Base-by-base conservation (phyloP, 2,113 vertebrate genomes). In the Macheiramphus alcinus region DNA sequence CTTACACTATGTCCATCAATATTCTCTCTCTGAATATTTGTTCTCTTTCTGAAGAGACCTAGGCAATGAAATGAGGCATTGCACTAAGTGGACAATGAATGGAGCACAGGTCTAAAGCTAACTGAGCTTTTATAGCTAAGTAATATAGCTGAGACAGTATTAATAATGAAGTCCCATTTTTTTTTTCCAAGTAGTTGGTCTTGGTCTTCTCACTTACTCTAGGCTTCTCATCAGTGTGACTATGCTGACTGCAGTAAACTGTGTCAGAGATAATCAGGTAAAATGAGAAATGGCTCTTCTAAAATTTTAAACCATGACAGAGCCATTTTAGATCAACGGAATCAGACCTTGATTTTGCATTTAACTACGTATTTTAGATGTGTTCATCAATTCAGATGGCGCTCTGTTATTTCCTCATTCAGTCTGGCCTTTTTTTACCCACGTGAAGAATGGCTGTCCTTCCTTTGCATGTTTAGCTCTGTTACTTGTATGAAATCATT, bases 41-140 rank as follows among this genome's bases (percentile, higher is more conserved):
- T 36, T 63, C 36, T 16, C 40, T 56, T 68, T 84, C 53, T 85
- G 38, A 52, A 59, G 52, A 43, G 85, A 27, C 38, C 8, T 2
- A 16, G 29, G 53, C 48, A 61, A 3, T 0, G 2, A 65, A 74
- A 26, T 29, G 62, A 61, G 63, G 7, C 18, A 0, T 50, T 32
- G 0, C 10, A 2, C 10, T 25, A 20, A n/a, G 45, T 23, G 71
- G 58, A 1, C 48, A 13, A 0, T 58, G 62, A 38, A 29, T 2
- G 5, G 27, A 79, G 43, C 47, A n/a, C 56, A 53, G 48, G 27
- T 34, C 18, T 43, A 6, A 50, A 66, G 16, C 67, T 65, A 5
- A 16, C 32, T 10, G 66, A 62, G 58, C 15, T 91, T 50, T 89
- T 82, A n/a, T 50, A 32, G 12, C 61, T 8, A 9, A 78, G 48